These are phyloP conservation scores for Parnassius mnemosyne DNA, from an alignment of 2,888 invertebrate species.

Conservation along the genomic window DNA sequence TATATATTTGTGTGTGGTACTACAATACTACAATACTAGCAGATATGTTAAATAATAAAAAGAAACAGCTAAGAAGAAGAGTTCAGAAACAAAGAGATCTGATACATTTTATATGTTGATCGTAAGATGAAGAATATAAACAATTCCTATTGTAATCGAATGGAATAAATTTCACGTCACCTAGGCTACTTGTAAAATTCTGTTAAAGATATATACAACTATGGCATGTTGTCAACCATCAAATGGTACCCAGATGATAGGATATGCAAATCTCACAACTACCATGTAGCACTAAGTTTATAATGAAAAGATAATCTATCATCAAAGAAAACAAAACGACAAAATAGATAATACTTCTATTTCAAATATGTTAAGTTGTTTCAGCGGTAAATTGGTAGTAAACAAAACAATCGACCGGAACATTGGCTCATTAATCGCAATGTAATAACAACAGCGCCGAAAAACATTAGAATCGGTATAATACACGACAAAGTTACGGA, in stretches of 20 bases:
- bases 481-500: conserved; percentile 25
- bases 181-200: neutral
- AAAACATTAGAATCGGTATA: conserved; percentile 25
- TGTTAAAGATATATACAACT: neutral
- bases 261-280: no score
- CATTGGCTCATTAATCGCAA: conserved; percentile 38
- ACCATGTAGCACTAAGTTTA: no score
- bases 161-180: no score
- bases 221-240: no score
- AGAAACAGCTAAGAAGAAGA: no score
- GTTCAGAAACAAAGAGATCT: no score
- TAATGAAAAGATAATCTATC: conserved; percentile 11
- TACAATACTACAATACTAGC: no score
- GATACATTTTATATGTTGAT: no score
- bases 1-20: no score
- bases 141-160: no score
- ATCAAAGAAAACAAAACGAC: conserved; percentile 23
- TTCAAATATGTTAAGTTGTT: conserved; percentile 27
- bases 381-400: conserved; percentile 62
- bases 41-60: no score
- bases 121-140: no score
- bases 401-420: conserved; percentile 68
- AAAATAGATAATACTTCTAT: conserved; percentile 27
- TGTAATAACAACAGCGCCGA: conserved; percentile 32
- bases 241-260: neutral